Percentiles rank a stretch among this genome's conserved stretches.
These are phyloP conservation scores for Amphipoea lucens DNA, from an alignment of 2,888 invertebrate genomes.

Conservation along the genomic window DNA sequence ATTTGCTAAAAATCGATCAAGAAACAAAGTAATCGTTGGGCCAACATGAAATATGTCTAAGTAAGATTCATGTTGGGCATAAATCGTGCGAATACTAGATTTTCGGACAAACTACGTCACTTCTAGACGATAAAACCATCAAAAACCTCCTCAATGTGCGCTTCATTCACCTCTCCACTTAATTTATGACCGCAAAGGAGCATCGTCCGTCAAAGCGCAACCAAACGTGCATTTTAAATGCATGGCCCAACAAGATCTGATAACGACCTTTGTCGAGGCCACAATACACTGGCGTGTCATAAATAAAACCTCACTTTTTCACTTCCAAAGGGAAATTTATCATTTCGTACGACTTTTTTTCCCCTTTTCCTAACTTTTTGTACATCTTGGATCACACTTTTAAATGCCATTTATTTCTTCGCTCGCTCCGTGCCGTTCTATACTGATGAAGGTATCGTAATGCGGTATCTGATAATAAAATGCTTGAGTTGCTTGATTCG, in stretches of 20 bases:
- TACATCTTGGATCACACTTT: constrained; percentile 89
- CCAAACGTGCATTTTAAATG: constrained; percentile 80
- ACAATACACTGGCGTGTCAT: constrained; percentile 84
- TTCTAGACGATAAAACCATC: constrained; percentile 61
- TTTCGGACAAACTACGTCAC: constrained; percentile 24
- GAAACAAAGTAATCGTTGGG: background rate
- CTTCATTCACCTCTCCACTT: constrained; percentile 64
- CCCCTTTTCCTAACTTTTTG: constrained; percentile 82
- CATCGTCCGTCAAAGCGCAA: constrained; percentile 77
- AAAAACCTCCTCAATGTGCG: constrained; percentile 69
- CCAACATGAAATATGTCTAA: background rate
- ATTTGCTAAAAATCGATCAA: no score
- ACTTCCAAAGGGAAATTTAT: constrained; percentile 86
- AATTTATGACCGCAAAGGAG: constrained; percentile 64
- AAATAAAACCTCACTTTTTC: constrained; percentile 89
- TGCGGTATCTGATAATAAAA: constrained; percentile 87
- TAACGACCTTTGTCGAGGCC: constrained; percentile 80
- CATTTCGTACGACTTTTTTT: constrained; percentile 86
- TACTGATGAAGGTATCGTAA: constrained; percentile 87
- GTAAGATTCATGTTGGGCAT: constrained; percentile 5
- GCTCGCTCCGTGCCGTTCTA: constrained; percentile 83
- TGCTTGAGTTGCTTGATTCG: constrained; percentile 82
- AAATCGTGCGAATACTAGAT: constrained; percentile 23
- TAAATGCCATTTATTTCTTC: constrained; percentile 87
- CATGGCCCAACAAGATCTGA: constrained; percentile 84